phyloP scores from a whole-genome alignment of 1,140 invertebrate genomes.

The Drosophila watanabei region DNA sequence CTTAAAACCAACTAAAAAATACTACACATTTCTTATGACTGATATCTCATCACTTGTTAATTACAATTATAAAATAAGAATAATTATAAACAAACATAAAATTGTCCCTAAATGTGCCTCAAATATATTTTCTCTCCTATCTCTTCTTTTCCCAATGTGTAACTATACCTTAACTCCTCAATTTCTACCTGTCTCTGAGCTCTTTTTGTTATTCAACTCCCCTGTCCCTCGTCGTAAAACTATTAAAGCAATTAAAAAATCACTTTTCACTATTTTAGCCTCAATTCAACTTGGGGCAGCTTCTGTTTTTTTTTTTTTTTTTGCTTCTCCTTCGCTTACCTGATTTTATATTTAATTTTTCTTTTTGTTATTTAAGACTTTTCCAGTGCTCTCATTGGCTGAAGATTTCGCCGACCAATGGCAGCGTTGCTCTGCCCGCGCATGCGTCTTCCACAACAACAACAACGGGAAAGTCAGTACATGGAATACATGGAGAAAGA shows the following conservation, averaged over 20 bases:
- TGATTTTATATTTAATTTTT: conserved; percentile 13
- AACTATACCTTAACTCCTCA: background rate
- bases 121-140: background rate
- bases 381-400: conserved; percentile 47
- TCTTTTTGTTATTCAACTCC: conserved; percentile 1
- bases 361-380: background rate
- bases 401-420: conserved; percentile 49
- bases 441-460: conserved; percentile 54
- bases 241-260: conserved; percentile 81
- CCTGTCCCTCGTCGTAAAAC: conserved; percentile 38
- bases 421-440: conserved; percentile 46
- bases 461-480: conserved; percentile 6
- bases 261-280: conserved; percentile 75
- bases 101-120: background rate
- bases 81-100: background rate
- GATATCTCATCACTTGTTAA: background rate
- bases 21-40: background rate
- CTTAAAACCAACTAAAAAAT: background rate
- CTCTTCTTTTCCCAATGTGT: background rate
- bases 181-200: background rate
- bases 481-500: conserved; percentile 31
- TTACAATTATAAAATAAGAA: background rate
- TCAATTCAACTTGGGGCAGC: conserved; percentile 1
- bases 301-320: background rate
- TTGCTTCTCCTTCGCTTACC: background rate